phyloP scores from a whole-genome alignment of 2,888 invertebrate species.

The Drosophila monieri region DNA sequence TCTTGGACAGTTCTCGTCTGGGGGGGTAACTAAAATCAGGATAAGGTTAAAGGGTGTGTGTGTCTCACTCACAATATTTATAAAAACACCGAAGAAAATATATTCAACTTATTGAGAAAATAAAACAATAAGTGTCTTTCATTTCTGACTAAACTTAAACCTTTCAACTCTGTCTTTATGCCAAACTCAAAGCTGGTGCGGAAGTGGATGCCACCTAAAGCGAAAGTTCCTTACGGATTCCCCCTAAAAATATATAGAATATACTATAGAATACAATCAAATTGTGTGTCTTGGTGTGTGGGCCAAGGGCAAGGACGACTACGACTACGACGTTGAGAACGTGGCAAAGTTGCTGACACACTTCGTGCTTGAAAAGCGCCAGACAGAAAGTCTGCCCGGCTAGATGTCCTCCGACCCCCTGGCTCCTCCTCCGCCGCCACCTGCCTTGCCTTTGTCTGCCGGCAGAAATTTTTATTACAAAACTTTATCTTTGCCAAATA shows the following conservation, averaged over 20 bases:
- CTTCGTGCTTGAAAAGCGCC: constrained; percentile 71
- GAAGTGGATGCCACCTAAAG: constrained; percentile 72
- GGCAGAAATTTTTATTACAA: constrained; percentile 80
- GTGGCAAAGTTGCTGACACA: constrained; percentile 78
- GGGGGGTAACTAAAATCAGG: constrained; percentile 1
- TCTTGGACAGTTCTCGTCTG: constrained; percentile 19
- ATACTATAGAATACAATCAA: constrained; percentile 53
- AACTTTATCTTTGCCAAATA: constrained; percentile 80
- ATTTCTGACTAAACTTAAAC: too few species aligned
- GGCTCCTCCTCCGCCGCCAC: constrained; percentile 20
- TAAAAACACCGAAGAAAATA: constrained; percentile 54
- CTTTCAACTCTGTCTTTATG: constrained; percentile 26
- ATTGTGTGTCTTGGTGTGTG: constrained; percentile 53
- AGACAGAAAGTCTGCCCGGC: constrained; percentile 70
- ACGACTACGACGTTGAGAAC: constrained; percentile 72
- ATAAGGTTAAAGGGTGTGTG: constrained; percentile 72
- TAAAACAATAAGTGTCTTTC: constrained; percentile 1
- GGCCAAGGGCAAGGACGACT: constrained; percentile 74
- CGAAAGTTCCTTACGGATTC: constrained; percentile 55
- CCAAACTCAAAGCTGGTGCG: constrained; percentile 27
- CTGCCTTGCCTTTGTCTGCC: constrained; percentile 48
- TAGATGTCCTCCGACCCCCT: constrained; percentile 34
- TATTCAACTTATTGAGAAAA: constrained; percentile 51
- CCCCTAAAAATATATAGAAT: constrained; percentile 24
- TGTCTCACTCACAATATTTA: constrained; percentile 67